phyloP scores from a whole-genome alignment of 1,140 invertebrate genomes.

The Drosophila sproati region DNA sequence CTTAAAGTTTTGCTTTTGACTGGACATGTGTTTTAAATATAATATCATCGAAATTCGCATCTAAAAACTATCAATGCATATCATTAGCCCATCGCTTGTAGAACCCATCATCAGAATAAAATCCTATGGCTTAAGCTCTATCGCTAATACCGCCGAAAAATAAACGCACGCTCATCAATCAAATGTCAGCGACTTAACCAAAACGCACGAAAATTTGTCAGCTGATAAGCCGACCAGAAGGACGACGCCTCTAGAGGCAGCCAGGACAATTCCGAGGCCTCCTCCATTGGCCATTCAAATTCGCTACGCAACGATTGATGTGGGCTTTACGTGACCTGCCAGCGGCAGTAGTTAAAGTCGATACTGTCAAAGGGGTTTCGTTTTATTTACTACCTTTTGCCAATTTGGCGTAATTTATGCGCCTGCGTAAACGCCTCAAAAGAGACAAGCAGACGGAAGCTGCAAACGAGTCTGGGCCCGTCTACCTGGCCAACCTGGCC shows the following conservation, averaged over 20 bases:
- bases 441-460: conserved; percentile 35
- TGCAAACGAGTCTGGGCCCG: conserved; percentile 16
- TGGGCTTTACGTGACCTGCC: conserved; percentile 78
- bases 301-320: conserved; percentile 69
- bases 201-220: conserved; percentile 65
- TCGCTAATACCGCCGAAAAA: conserved; percentile 13
- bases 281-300: conserved; percentile 31
- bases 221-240: conserved; percentile 63
- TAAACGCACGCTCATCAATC: conserved; percentile 70
- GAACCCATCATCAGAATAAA: conserved; percentile 39
- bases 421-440: conserved; percentile 76
- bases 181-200: conserved; percentile 62
- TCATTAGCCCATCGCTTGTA: neutral
- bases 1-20: conserved; percentile 38
- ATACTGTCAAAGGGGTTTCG: conserved; percentile 53
- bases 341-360: conserved; percentile 22
- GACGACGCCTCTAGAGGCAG: conserved; percentile 33
- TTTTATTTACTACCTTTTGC: conserved; percentile 41
- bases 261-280: conserved; percentile 12
- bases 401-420: conserved; percentile 75
- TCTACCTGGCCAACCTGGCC: conserved; percentile 36
- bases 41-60: neutral
- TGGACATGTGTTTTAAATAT: neutral
- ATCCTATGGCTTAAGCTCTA: conserved; percentile 18
- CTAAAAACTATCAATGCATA: neutral